A percentile compares a stretch with the other conserved stretches of the same genome.
phyloP scores from a whole-genome alignment of 2,888 invertebrate genomes.

The Drosophila prostipennis region DNA sequence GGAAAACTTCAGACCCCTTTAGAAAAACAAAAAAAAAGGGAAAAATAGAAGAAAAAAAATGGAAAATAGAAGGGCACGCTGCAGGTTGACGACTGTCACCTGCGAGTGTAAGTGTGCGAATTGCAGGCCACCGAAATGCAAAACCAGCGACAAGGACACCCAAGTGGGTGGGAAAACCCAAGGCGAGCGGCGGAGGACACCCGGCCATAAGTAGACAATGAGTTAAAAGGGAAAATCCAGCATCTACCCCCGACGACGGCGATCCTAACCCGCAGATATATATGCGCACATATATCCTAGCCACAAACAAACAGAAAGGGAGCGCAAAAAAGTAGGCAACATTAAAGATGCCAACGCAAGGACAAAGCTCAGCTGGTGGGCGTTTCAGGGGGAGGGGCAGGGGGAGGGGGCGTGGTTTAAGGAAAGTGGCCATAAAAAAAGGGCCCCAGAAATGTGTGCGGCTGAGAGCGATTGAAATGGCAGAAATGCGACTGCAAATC shows the following conservation, averaged over 20 bases:
- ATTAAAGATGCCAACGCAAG: constrained; percentile 41
- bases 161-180: constrained; percentile 19
- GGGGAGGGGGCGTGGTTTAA: constrained; percentile 18
- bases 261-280: constrained; percentile 12
- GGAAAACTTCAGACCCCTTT: background rate
- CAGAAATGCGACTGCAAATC: constrained; percentile 39
- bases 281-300: constrained; percentile 12
- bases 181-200: constrained; percentile 31
- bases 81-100: constrained; percentile 39
- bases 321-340: constrained; percentile 38
- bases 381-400: background rate
- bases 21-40: background rate
- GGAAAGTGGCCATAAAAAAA: constrained; percentile 41
- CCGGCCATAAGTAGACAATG: constrained; percentile 68
- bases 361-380: constrained; percentile 37
- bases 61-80: constrained; percentile 12
- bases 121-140: constrained; percentile 67
- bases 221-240: constrained; percentile 74
- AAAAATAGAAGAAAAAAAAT: background rate
- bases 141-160: constrained; percentile 47
- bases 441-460: constrained; percentile 16
- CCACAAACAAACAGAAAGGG: constrained; percentile 24
- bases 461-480: constrained; percentile 31
- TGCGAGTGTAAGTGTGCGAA: constrained; percentile 43
- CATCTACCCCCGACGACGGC: constrained; percentile 5